These are phyloP conservation scores for Ctenodactylus gundi DNA, from an alignment of 2,113 vertebrate species.

Conservation along the genomic window DNA sequence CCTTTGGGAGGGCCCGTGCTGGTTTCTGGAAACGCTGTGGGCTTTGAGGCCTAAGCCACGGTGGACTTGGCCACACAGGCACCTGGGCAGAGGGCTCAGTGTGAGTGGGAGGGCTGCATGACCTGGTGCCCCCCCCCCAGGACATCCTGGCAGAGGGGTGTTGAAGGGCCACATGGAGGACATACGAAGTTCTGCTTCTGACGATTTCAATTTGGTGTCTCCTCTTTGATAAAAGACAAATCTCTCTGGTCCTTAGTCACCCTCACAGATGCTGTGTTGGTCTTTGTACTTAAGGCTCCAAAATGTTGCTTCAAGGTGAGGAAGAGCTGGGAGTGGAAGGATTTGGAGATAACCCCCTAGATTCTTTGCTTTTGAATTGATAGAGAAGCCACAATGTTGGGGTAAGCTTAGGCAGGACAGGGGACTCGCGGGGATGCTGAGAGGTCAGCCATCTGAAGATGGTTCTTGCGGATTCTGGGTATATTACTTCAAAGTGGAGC, in stretches of 20 bases:
- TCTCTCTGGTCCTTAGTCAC: not conserved
- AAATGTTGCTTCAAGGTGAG: not conserved
- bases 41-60: not conserved
- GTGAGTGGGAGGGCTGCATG: not conserved
- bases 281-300: not conserved
- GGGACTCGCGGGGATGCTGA: not conserved
- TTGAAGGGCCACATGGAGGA: not conserved
- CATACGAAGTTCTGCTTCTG: not conserved
- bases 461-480: not conserved
- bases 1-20: too few species aligned
- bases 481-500: not conserved
- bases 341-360: fast-evolving
- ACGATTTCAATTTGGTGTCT: not conserved
- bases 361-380: not conserved
- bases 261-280: not conserved
- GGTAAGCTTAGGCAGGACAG: not conserved
- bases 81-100: not conserved
- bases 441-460: not conserved
- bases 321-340: not conserved
- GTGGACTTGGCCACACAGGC: not conserved
- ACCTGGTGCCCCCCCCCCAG: not conserved
- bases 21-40: not conserved
- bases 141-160: not conserved
- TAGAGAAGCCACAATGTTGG: not conserved
- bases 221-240: not conserved